Percentiles rank a stretch among this genome's conserved stretches.
phyloP scores from a whole-genome alignment of 30 jellyfish, hydroid and myxozoan species.

The Chironex yamaguchii region DNA sequence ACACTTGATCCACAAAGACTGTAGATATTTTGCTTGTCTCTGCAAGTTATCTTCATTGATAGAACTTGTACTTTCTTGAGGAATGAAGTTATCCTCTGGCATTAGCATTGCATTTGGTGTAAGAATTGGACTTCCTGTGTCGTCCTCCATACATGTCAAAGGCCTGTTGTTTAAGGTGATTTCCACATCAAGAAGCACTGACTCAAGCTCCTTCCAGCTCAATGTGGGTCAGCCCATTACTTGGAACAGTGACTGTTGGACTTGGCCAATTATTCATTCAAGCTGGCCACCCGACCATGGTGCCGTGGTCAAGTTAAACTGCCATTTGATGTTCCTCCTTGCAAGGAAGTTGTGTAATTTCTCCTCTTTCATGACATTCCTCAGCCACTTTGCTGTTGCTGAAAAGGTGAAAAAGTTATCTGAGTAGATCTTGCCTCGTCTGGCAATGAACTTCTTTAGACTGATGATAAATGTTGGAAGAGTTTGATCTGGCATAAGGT shows the following conservation, averaged over 20 bases:
- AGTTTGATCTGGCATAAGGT: slow-evolving; percentile 31
- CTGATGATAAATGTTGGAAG: slow-evolving; percentile 16
- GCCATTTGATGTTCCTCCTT: slow-evolving; percentile 29
- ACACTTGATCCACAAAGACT: no score
- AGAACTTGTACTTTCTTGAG: no score
- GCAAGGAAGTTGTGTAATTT: slow-evolving; percentile 17
- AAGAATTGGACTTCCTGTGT: slow-evolving; percentile 8
- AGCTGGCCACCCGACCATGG: slow-evolving; percentile 71
- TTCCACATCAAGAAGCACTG: slow-evolving; percentile 17
- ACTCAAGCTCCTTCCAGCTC: not conserved
- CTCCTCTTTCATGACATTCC: slow-evolving; percentile 11
- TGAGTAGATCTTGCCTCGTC: slow-evolving; percentile 48
- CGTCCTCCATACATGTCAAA: slow-evolving; percentile 33
- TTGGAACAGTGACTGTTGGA: slow-evolving; percentile 19
- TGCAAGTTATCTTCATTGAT: no score
- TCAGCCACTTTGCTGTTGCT: slow-evolving; percentile 38
- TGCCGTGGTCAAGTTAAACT: slow-evolving; percentile 46
- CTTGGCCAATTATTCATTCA: slow-evolving; percentile 40
- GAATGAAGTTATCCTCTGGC: no score
- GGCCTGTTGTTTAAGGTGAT: slow-evolving; percentile 44
- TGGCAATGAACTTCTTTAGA: slow-evolving; percentile 11
- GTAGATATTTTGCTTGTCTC: no score
- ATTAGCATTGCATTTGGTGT: slow-evolving; percentile 34
- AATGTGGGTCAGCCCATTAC: slow-evolving; percentile 7
- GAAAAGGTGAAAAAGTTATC: slow-evolving; percentile 9